A percentile compares a stretch with the other conserved stretches of the same genome.
phyloP scores from a whole-genome alignment of 2,888 invertebrate species.

The Lobophora halterata region DNA sequence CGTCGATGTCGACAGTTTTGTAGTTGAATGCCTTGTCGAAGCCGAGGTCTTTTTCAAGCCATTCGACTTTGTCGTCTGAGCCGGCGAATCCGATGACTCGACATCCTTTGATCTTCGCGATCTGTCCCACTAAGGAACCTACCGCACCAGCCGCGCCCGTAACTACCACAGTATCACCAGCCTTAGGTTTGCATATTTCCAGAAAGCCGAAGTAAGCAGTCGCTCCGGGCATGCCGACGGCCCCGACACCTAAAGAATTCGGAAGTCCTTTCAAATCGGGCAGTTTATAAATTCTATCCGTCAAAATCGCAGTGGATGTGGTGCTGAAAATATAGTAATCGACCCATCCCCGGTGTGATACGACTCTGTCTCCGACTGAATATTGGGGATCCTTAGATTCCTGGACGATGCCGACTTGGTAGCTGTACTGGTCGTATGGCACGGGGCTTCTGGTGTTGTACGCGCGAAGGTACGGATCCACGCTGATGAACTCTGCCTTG shows the following conservation, averaged over 20 bases:
- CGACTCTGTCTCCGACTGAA: conserved; percentile 81
- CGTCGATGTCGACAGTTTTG: conserved; percentile 79
- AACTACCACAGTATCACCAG: conserved; percentile 86
- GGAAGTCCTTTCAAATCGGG: conserved; percentile 77
- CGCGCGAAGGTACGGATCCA: conserved; percentile 45
- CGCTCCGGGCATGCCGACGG: conserved; percentile 85
- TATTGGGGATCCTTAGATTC: conserved; percentile 82
- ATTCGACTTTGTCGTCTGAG: conserved; percentile 84
- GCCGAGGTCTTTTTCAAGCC: conserved; percentile 83
- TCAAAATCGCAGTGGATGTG: neutral
- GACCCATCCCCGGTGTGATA: conserved; percentile 67
- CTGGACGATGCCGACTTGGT: conserved; percentile 63
- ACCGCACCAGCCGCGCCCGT: conserved; percentile 88
- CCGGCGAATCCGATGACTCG: conserved; percentile 86
- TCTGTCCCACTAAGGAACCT: conserved; percentile 87
- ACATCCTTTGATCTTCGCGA: conserved; percentile 85
- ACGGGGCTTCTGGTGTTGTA: conserved; percentile 31
- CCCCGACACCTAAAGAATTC: conserved; percentile 80
- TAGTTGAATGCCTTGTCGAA: conserved; percentile 88
- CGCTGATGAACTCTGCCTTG: conserved; percentile 49
- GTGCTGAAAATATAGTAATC: conserved; percentile 31
- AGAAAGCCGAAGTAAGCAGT: conserved; percentile 87
- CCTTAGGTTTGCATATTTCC: conserved; percentile 84
- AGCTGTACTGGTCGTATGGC: conserved; percentile 51
- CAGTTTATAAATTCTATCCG: conserved; percentile 47